Conservation (phyloP, 2,888 invertebrate species). For the Chaetogeoica ovagalla region DNA sequence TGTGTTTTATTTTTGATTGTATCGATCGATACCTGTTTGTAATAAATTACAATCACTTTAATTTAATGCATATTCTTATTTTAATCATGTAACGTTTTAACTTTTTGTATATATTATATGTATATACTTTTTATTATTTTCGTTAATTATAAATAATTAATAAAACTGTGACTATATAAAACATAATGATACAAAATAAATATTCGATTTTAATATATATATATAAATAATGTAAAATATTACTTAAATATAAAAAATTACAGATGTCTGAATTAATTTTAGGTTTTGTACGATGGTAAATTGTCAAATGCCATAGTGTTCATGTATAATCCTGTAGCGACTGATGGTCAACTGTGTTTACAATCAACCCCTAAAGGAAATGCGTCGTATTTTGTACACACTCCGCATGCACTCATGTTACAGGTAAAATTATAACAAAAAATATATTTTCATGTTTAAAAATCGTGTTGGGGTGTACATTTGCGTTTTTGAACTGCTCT, state of each 20-base stretch:
- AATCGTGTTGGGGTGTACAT: not conserved
- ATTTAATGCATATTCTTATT: not conserved
- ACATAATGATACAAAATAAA: too few relatives aligned
- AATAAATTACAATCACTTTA: too few relatives aligned
- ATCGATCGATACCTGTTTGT: too few relatives aligned
- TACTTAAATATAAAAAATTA: too few relatives aligned
- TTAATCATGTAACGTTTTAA: not conserved
- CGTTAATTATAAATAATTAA: too few relatives aligned
- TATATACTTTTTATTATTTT: too few relatives aligned
- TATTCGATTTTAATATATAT: too few relatives aligned
- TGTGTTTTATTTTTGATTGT: too few relatives aligned
- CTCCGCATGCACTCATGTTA: slow-evolving; percentile 98
- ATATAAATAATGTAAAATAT: too few relatives aligned
- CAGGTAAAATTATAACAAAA: slow-evolving; percentile 68
- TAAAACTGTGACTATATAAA: too few relatives aligned
- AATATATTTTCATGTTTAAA: not conserved
- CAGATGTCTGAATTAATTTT: slow-evolving; percentile 56
- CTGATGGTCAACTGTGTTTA: slow-evolving; percentile 96
- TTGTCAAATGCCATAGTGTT: slow-evolving; percentile 95
- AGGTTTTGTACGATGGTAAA: slow-evolving; percentile 98
- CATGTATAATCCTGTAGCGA: slow-evolving; percentile 99
- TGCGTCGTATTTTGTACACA: slow-evolving; percentile 96
- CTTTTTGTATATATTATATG: too few relatives aligned
- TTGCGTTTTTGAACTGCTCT: not conserved
- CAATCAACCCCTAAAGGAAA: slow-evolving; percentile 98